phyloP scores from a whole-genome alignment of 2,888 invertebrate genomes.

The Salticus scenicus region DNA sequence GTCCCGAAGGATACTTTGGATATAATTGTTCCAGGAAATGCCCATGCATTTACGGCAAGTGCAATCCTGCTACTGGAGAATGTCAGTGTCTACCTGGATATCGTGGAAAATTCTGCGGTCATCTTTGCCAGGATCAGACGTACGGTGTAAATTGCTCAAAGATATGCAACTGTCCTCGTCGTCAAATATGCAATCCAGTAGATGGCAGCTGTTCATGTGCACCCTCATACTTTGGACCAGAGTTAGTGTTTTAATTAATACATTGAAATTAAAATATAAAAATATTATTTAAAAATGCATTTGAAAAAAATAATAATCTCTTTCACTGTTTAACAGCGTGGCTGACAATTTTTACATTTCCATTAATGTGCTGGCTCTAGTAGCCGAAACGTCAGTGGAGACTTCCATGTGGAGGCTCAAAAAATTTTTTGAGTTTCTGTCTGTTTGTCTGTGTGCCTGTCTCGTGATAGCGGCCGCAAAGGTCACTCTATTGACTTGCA shows the following conservation, averaged over 20 bases:
- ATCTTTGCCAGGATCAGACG: conserved; percentile 48
- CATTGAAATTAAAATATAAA: no score
- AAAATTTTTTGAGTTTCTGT: no score
- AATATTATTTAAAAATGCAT: no score
- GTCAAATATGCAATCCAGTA: conserved; percentile 58
- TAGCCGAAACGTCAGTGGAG: no score
- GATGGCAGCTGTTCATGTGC: conserved; percentile 72
- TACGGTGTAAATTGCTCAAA: conserved; percentile 52
- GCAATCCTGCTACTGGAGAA: conserved; percentile 1
- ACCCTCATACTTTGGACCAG: conserved; percentile 71
- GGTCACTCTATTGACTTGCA: no score
- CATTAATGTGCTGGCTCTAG: no score
- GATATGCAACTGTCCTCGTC: conserved; percentile 33
- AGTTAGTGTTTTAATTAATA: conserved; percentile 53
- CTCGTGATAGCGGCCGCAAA: no score
- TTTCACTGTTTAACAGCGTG: no score
- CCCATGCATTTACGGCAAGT: conserved; percentile 26
- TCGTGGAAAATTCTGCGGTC: conserved; percentile 80
- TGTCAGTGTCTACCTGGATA: conserved; percentile 53
- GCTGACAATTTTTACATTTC: no score
- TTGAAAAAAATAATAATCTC: no score
- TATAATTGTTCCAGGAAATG: conserved; percentile 24
- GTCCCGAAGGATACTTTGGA: conserved; percentile 37
- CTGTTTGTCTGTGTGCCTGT: no score
- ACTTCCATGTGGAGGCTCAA: no score